Evolutionary conservation across 2,113 vertebrate species (phyloP), one percentile per base, ranked within the genome.

Genomic region (Engraulis encrasicolus): DNA sequence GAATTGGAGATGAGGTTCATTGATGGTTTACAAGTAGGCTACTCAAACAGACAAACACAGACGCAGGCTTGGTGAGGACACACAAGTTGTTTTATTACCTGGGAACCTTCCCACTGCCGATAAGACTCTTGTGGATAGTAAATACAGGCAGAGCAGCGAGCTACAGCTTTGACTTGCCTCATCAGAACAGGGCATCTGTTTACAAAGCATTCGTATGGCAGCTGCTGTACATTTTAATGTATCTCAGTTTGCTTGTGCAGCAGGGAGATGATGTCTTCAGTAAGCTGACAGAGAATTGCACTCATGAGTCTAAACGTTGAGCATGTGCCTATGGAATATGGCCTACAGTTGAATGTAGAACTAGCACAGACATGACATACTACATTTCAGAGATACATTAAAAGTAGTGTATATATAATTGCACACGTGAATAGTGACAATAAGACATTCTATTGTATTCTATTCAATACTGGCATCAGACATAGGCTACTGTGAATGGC

Each of bases 1-100:
- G 66, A 31, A 23, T 31, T 71, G 11, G 27, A 15, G 9, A 74
- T 12, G 58, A 27, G 2, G 27, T 11, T 15, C 66, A 31, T 4
- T 90, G 88, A 87, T 88, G 90, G 91, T 86, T 90, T 90, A 91
- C 88, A 78, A 87, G n/a, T n/a, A n/a, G n/a, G 89, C 85, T 27
- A n/a, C 23, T 31, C 27, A 14, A 27, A 14, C 66, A 36, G 66
- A 74, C 66, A 74, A 15, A 74, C 66, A 31, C 14, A 74, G 66
- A 36, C 18, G 23, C n/a, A 38, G 81, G 78, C 78, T 48, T 79
- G 84, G 58, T 86, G 86, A 84, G 85, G 80, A 78, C 78, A 81
- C 86, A 88, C 87, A 90, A 85, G 86, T 85, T 71, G 81, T 88
- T 92, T 91, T 93, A 91, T 93, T 91, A 92, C 91, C 92, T 91